These are phyloP conservation scores for Ataeniobius toweri DNA, from an alignment of 2,797 vertebrate species.

Conservation along the genomic window DNA sequence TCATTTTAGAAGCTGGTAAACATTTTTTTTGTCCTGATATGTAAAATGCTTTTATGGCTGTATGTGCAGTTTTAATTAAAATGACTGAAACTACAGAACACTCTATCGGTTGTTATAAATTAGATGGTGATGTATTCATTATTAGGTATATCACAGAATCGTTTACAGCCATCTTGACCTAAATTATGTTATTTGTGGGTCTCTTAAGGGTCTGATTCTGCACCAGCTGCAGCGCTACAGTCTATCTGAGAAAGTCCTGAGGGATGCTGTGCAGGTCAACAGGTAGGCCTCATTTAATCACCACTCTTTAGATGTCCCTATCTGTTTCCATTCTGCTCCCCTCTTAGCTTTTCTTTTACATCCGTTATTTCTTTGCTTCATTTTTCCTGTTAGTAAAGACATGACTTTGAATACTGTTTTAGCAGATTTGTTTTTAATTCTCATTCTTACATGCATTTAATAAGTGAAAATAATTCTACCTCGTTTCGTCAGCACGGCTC, in stretches of 20 bases:
- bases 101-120: neutral
- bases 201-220: slow-evolving; percentile 89
- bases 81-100: no score
- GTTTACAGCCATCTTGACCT: neutral
- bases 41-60: neutral
- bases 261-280: slow-evolving; percentile 96
- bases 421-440: neutral
- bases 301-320: neutral
- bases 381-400: neutral
- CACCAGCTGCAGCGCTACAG: slow-evolving; percentile 95
- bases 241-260: slow-evolving; percentile 94
- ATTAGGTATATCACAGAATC: slow-evolving; percentile 1
- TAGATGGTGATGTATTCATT: neutral
- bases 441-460: neutral
- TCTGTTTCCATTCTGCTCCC: neutral
- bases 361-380: neutral
- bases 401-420: neutral
- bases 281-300: slow-evolving; percentile 49
- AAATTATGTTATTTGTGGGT: neutral
- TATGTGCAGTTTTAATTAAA: neutral
- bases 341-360: neutral
- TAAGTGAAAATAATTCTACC: neutral
- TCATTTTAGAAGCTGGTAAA: neutral
- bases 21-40: neutral
- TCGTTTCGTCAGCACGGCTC: slow-evolving; percentile 84